phyloP scores from a whole-genome alignment of 92 coral and sea anemone species.

The Actinernus sp. region DNA sequence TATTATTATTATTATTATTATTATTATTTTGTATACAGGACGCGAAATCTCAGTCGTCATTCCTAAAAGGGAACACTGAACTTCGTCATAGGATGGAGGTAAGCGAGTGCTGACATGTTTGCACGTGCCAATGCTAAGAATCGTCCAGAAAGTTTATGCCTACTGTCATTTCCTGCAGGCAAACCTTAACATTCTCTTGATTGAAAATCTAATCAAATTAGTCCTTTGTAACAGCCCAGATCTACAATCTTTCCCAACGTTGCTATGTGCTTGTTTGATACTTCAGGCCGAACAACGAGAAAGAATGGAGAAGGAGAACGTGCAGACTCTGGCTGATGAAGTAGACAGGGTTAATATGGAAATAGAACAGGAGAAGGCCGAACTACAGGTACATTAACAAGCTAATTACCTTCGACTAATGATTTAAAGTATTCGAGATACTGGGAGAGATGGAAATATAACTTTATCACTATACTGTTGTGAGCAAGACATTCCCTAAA shows the following conservation, averaged over 20 bases:
- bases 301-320: slow-evolving; percentile 90
- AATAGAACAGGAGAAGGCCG: slow-evolving; percentile 97
- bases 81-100: slow-evolving; percentile 95
- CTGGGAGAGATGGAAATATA: no score
- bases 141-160: background rate
- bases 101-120: background rate
- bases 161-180: no score
- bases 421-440: no score
- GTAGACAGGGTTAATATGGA: slow-evolving; percentile 96
- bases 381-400: slow-evolving; percentile 77
- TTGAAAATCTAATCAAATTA: no score
- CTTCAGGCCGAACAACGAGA: slow-evolving; percentile 94
- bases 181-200: no score
- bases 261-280: no score
- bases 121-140: background rate
- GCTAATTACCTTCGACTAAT: no score
- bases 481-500: no score
- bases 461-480: no score
- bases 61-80: slow-evolving; percentile 94
- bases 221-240: no score
- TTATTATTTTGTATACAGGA: slow-evolving; percentile 59
- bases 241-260: no score
- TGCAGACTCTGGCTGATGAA: slow-evolving; percentile 91
- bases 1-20: no score
- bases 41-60: slow-evolving; percentile 94